These are phyloP conservation scores for Argopecten irradians DNA, from an alignment of 1,140 invertebrate species.

Conservation along the genomic window DNA sequence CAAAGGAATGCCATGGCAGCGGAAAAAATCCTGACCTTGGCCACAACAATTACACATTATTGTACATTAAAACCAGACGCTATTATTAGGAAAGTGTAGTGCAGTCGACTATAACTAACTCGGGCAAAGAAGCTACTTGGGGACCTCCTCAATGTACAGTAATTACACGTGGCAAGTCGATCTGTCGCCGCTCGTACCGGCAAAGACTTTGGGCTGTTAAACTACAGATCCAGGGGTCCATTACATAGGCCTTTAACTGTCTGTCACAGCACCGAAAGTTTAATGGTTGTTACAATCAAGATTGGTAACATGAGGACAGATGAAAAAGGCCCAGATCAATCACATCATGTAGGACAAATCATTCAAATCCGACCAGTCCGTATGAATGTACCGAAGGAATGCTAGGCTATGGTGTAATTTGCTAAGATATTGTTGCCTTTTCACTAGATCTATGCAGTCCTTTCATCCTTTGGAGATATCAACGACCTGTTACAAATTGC, in stretches of 20 bases:
- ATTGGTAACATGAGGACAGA: no score
- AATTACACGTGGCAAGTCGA: background rate
- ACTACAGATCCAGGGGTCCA: background rate
- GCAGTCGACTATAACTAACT: background rate
- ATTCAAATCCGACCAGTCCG: no score
- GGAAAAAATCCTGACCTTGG: background rate
- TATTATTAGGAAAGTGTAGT: background rate
- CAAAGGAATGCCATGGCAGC: background rate
- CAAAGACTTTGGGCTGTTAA: background rate
- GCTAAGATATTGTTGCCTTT: no score
- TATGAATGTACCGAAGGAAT: no score
- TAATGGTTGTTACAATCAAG: no score
- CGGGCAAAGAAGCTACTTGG: background rate
- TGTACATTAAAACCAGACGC: background rate
- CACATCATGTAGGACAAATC: no score
- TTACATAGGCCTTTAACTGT: background rate
- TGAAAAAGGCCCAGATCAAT: no score
- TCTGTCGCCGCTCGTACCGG: background rate
- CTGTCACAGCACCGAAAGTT: no score
- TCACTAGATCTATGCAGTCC: no score
- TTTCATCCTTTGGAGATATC: no score
- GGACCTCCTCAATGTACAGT: background rate
- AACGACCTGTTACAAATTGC: no score
- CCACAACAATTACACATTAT: constrained; percentile 1
- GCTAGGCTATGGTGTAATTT: no score